Evolutionary conservation across 2,113 vertebrate species (phyloP), one percentile per base, ranked within the genome.

Genomic region (Colaptes auratus): DNA sequence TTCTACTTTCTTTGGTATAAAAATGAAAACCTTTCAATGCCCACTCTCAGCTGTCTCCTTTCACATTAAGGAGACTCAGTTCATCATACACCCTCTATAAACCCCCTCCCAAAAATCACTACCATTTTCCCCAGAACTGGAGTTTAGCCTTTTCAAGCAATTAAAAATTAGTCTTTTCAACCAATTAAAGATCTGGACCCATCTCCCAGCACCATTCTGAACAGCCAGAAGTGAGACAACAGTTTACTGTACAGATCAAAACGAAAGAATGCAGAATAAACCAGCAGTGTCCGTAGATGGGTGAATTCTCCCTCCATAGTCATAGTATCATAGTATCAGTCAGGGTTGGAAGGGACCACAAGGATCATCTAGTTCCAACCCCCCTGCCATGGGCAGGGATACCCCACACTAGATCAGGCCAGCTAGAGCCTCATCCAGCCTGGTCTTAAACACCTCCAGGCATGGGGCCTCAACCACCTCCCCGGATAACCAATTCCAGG

Each of bases 211-310:
- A 14, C 59, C 48, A 59, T 42, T 58, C 56, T 90, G 50, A 80
- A 93, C 10, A 80, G 31, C 30, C n/a, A 87, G 36, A 70, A 19
- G 39, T 21, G 60, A 80, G 61, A 36, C 15, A 30, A 78, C 48
- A 33, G 33, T 60, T 95, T 82, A 31, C 52, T 19, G 23, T 25
- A 58, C 64, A 72, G 59, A 92, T 44, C n/a, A 56, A 73, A 88
- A 89, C 23, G 6, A 82, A 72, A 79, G 63, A 64, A 19, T 84
- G 84, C 48, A 78, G 83, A 81, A 63, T 66, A 94, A 96, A 73
- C 28, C 70, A 89, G 66, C 56, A 82, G 53, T 25, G 31, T 46
- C 66, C 2, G 27, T 6, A 10, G 42, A 35, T 42, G 7, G 28
- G 42, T 10, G 36, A 90, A 88, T 95, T 92, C 86, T 92, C 44